Conservation (phyloP, 1,140 invertebrate species). For the Drosophila rufa region DNA sequence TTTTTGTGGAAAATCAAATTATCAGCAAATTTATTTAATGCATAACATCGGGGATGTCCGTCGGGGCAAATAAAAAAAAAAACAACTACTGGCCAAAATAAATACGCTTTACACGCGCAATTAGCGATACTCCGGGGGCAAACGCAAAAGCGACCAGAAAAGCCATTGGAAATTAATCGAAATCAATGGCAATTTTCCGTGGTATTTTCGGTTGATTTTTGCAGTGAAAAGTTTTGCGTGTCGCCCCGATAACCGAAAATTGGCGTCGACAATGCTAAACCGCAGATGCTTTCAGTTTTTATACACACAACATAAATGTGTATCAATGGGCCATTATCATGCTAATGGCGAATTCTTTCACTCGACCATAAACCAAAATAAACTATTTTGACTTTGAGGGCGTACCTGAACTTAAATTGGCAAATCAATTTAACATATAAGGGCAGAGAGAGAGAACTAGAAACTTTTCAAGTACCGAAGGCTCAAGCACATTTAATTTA, state of each 20-base stretch:
- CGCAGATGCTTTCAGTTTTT: slow-evolving; percentile 34
- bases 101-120: slow-evolving; percentile 34
- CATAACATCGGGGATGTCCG: slow-evolving; percentile 19
- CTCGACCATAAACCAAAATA: slow-evolving; percentile 16
- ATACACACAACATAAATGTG: slow-evolving; percentile 17
- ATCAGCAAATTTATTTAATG: slow-evolving; percentile 52
- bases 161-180: slow-evolving; percentile 49
- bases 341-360: slow-evolving; percentile 22
- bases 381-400: slow-evolving; percentile 15
- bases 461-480: slow-evolving; percentile 20
- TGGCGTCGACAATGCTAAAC: slow-evolving; percentile 40
- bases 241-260: slow-evolving; percentile 30
- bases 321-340: slow-evolving; percentile 35
- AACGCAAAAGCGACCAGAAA: slow-evolving; percentile 28
- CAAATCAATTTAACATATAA: slow-evolving; percentile 62
- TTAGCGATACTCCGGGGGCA: slow-evolving; percentile 28
- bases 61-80: slow-evolving; percentile 2
- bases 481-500: slow-evolving; percentile 64
- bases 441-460: slow-evolving; percentile 2
- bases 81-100: slow-evolving; percentile 7
- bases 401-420: slow-evolving; percentile 38
- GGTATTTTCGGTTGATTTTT: slow-evolving; percentile 51
- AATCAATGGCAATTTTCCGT: slow-evolving; percentile 45
- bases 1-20: slow-evolving; percentile 51
- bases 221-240: slow-evolving; percentile 29